Base-by-base conservation (phyloP, 2,888 invertebrate genomes). In the Galerucella nymphaeae region DNA sequence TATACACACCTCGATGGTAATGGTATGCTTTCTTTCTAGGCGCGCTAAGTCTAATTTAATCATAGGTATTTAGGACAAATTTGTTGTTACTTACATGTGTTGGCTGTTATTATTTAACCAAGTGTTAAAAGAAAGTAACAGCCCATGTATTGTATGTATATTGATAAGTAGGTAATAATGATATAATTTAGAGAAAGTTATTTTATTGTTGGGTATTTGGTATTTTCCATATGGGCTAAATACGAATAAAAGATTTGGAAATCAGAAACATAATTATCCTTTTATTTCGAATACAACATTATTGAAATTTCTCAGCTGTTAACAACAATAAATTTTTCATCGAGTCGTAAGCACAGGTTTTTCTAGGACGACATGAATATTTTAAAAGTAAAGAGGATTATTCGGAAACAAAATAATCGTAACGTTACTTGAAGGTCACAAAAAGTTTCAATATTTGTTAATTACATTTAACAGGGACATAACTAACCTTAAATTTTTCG, bases 1-100 rank as follows among this genome's bases (percentile, higher is more conserved):
- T 11, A 2, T 20, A 57, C 13, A 18, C 18, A 57, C 57, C 57
- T 57, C 11, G 65, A 38, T 65, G 66, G 23, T 66, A 66, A 66
- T 66, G 66, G 57, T 55, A 57, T 70, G 55, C 53, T 64, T 74
- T 55, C 41, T 59, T 67, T 66, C 70, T 66, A 55, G 64, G 66
- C 53, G 64, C 57, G 45, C 57, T 58, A 64, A 64, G 48, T 70
- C 62, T 70, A 63, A 63, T 70, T 65, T 64, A 64, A 70, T 70
- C 64, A 30, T 10, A 41, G 59, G 58, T 66, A 66, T 66, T 66
- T 66, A 66, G 66, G 48, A 66, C 66, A 48, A 58, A 66, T 66
- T 58, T 66, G 58, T 66, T 66, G 16, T 66, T 66, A 66, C 66
- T 66, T 59, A 41, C 59, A 48, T 58, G 58, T 13, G 16, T 16